Conservation (phyloP, 2,888 invertebrate species). For the Diaphora mendica region DNA sequence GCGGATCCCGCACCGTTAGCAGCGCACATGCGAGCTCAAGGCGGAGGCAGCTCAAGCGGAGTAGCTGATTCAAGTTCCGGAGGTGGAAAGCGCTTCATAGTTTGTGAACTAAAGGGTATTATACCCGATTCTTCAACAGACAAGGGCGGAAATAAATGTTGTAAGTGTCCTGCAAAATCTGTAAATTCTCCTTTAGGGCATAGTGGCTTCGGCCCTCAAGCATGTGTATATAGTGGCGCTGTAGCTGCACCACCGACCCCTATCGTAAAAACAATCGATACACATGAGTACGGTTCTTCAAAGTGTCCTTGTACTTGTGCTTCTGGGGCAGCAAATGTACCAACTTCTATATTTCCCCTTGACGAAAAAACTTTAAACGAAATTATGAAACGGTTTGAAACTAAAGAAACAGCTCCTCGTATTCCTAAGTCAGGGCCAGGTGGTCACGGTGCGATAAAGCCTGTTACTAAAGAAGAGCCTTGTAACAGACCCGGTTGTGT, state of each 20-base stretch:
- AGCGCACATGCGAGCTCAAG: constrained; percentile 63
- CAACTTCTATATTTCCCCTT: constrained; percentile 60
- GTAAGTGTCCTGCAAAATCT: constrained; percentile 69
- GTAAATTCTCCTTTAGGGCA: constrained; percentile 37
- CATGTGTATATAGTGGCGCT: constrained; percentile 44
- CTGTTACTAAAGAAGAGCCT: constrained; percentile 60
- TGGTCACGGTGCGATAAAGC: constrained; percentile 55
- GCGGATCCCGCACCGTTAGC: constrained; percentile 74
- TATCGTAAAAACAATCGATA: constrained; percentile 18
- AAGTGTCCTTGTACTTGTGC: constrained; percentile 53
- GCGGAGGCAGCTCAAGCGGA: constrained; percentile 55
- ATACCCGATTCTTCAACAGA: constrained; percentile 62
- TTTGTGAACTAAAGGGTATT: constrained; percentile 79
- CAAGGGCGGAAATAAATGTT: constrained; percentile 67
- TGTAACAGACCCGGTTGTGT: constrained; percentile 75
- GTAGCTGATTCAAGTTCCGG: constrained; percentile 53
- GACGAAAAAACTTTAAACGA: constrained; percentile 65
- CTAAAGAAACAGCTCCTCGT: constrained; percentile 56
- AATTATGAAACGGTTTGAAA: constrained; percentile 65
- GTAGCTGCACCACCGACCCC: constrained; percentile 25
- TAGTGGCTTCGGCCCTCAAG: constrained; percentile 26
- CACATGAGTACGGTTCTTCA: constrained; percentile 17
- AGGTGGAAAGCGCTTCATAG: constrained; percentile 76
- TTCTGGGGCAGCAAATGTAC: constrained; percentile 37
- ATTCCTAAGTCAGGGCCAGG: constrained; percentile 56